A percentile compares a stretch with the other conserved stretches of the same genome.
Evolutionary conservation across 1,140 invertebrate species (phyloP).

Genomic region (Nymphalis io): DNA sequence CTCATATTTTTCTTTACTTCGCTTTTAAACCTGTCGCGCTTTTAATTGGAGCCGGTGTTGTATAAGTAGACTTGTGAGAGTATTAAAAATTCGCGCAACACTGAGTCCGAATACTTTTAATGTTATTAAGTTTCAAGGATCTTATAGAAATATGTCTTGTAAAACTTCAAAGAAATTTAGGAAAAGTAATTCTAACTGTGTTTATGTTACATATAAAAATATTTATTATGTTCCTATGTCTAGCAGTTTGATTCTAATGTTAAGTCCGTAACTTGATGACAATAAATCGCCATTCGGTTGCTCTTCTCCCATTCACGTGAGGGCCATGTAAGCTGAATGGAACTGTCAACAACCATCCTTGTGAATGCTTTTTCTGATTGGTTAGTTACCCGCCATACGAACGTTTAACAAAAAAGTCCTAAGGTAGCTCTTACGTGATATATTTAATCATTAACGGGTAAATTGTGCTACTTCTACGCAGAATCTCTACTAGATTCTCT

Average conservation of each 20-base stretch:
- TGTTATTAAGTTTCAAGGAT: slow-evolving; percentile 63
- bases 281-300: too few species aligned
- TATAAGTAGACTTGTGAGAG: slow-evolving; percentile 75
- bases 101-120: slow-evolving; percentile 69
- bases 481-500: too few species aligned
- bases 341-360: too few species aligned
- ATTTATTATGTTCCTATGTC: not conserved
- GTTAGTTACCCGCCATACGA: too few species aligned
- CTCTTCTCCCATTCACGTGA: too few species aligned
- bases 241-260: not conserved
- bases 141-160: slow-evolving; percentile 53
- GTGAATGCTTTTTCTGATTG: too few species aligned
- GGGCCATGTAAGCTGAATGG: too few species aligned
- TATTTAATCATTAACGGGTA: too few species aligned
- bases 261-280: too few species aligned
- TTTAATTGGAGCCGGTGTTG: slow-evolving; percentile 75
- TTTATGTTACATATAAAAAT: not conserved
- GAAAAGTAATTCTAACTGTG: not conserved
- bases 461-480: too few species aligned
- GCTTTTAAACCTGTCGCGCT: slow-evolving; percentile 73
- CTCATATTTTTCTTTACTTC: slow-evolving; percentile 68
- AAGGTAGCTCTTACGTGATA: too few species aligned
- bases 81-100: slow-evolving; percentile 75
- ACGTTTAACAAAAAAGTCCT: too few species aligned
- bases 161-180: slow-evolving; percentile 54